These are phyloP conservation scores for Monochamus alternatus DNA, from an alignment of 2,888 invertebrate genomes.

Conservation along the genomic window DNA sequence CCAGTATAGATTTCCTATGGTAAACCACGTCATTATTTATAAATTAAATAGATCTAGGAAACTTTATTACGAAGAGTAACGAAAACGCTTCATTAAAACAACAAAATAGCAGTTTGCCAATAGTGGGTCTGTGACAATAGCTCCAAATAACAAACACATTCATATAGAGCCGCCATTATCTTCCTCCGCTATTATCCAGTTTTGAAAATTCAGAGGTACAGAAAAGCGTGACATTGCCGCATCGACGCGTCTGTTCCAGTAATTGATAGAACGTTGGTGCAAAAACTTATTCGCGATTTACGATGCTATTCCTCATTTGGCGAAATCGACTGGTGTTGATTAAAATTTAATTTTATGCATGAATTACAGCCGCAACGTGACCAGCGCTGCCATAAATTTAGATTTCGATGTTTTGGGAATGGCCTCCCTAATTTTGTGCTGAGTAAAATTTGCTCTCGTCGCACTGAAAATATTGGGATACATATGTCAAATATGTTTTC, in stretches of 20 bases:
- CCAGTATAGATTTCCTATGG: too few relatives aligned
- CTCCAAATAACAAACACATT: background rate
- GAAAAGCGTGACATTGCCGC: constrained; percentile 17
- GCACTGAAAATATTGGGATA: background rate
- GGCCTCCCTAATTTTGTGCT: background rate
- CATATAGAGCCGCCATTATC: background rate
- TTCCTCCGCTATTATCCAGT: background rate
- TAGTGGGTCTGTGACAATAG: too few relatives aligned
- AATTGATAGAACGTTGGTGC: constrained; percentile 22
- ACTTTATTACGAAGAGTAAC: too few relatives aligned
- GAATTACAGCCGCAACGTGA: constrained; percentile 49
- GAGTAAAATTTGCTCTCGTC: background rate
- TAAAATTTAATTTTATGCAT: constrained; percentile 57
- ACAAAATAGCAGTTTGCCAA: too few relatives aligned
- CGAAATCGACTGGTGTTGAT: constrained; percentile 52
- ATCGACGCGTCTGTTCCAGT: constrained; percentile 12
- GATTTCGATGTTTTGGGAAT: constrained; percentile 29
- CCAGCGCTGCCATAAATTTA: constrained; percentile 41
- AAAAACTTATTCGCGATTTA: constrained; percentile 35
- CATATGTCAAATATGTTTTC: too few relatives aligned
- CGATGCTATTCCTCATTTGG: constrained; percentile 41
- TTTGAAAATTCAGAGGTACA: constrained; percentile 15
- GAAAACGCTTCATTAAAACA: too few relatives aligned
- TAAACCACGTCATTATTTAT: too few relatives aligned
- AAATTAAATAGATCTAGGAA: too few relatives aligned